Evolutionary conservation across 1,140 invertebrate genomes (phyloP).

Genomic region (Octopus bimaculoides): DNA sequence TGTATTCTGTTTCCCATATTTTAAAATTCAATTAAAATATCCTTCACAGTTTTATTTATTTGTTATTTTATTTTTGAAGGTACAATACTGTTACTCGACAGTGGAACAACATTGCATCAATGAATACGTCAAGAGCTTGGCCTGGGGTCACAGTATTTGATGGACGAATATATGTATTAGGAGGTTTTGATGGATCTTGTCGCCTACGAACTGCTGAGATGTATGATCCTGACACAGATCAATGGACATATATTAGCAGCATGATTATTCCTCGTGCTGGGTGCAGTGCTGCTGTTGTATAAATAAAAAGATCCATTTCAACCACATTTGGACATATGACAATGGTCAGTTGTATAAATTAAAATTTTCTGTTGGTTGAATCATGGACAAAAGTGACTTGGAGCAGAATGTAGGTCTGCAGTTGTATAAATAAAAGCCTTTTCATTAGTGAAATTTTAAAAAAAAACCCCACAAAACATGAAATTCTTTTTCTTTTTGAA

Average conservation of each 20-base stretch:
- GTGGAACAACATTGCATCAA: conserved; percentile 50
- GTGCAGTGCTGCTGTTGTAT: conserved; percentile 49
- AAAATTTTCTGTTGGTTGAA: no score
- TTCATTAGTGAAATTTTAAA: no score
- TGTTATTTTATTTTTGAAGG: conserved; percentile 23
- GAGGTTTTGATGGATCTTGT: conserved; percentile 63
- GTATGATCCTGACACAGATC: conserved; percentile 77
- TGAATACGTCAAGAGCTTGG: conserved; percentile 54
- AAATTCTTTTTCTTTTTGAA: not conserved
- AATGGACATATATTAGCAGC: conserved; percentile 66
- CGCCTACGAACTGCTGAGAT: conserved; percentile 82
- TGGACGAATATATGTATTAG: conserved; percentile 63
- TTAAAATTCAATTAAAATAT: no score
- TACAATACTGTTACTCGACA: conserved; percentile 52
- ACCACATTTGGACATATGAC: not conserved
- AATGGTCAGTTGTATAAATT: no score
- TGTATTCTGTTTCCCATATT: no score
- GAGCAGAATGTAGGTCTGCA: no score
- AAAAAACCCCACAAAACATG: not conserved
- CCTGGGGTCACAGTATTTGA: conserved; percentile 49
- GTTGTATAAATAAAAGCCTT: no score
- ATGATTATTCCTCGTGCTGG: conserved; percentile 51
- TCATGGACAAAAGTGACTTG: no score
- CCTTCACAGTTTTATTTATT: no score
- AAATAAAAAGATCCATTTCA: conserved; percentile 2